phyloP scores from a whole-genome alignment of 2,113 vertebrate genomes.

The Aleadryas rufinucha region DNA sequence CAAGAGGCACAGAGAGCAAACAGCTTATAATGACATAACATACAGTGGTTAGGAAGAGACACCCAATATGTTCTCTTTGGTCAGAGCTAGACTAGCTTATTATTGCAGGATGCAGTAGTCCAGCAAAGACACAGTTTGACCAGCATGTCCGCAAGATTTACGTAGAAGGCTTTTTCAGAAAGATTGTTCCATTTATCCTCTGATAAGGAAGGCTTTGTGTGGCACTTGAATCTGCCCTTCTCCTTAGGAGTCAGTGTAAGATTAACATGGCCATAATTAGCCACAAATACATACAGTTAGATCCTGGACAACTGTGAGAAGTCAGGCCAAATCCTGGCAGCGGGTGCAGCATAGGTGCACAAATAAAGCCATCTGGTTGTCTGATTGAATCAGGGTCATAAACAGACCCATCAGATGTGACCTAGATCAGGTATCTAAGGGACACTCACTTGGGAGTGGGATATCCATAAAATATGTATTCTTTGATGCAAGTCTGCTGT shows the following conservation, averaged over 20 bases:
- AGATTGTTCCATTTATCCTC: not conserved
- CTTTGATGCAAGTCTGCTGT: constrained; percentile 4
- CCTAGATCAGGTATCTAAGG: constrained; percentile 31
- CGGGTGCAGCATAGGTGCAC: constrained; percentile 9
- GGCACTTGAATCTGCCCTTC: not conserved
- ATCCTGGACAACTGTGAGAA: not conserved
- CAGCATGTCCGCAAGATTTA: not conserved
- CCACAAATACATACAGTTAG: not conserved
- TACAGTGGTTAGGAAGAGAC: not conserved
- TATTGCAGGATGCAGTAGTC: not conserved
- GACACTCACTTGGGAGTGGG: not conserved
- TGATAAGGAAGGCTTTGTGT: not conserved
- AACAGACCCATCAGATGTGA: constrained; percentile 24
- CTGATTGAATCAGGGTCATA: constrained; percentile 52
- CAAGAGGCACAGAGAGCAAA: not conserved
- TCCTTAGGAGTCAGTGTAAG: not conserved
- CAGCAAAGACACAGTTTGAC: not conserved
- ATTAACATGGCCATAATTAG: not conserved
- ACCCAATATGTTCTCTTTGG: not conserved
- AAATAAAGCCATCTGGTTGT: constrained; percentile 55
- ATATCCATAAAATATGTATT: constrained; percentile 22
- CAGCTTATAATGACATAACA: not conserved
- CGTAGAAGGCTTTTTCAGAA: not conserved
- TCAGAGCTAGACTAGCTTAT: not conserved
- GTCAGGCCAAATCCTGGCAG: not conserved